Conservation (phyloP, 2,113 vertebrate genomes). For the Rhadina sibilatrix region DNA sequence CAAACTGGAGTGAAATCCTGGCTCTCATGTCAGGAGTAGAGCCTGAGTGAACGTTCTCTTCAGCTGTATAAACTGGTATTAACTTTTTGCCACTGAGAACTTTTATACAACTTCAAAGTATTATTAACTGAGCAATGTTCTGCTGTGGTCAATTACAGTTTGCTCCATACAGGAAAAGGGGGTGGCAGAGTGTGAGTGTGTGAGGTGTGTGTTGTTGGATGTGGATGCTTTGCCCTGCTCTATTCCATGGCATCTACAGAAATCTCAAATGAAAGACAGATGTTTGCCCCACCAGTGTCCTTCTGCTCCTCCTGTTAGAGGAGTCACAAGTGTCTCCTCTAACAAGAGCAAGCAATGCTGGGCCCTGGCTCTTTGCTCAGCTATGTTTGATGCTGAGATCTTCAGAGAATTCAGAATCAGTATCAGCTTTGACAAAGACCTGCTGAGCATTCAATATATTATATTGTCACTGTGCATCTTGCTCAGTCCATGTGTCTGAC, state of each 20-base stretch:
- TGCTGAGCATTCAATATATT: not conserved
- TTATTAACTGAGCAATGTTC: not conserved
- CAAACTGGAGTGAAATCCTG: not conserved
- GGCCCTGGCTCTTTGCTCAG: not conserved
- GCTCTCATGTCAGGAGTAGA: not conserved
- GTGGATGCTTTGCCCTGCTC: not conserved
- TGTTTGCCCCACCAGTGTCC: not conserved
- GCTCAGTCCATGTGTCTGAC: not conserved
- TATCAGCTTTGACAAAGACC: not conserved
- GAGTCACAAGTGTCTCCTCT: accelerated
- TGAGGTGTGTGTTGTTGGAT: not conserved
- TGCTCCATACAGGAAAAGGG: not conserved
- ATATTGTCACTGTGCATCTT: not conserved
- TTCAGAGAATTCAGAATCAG: not conserved
- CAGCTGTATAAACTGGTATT: not conserved
- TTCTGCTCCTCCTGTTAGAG: not conserved
- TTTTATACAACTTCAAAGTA: not conserved
- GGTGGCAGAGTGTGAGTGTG: accelerated
- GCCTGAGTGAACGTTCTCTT: not conserved
- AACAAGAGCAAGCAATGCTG: not conserved
- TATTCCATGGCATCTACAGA: not conserved
- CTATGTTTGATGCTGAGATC: not conserved
- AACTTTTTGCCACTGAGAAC: not conserved
- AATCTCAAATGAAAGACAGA: not conserved
- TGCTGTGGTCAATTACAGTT: not conserved